Evolutionary conservation across 2,888 invertebrate genomes (phyloP), one percentile per base, ranked within the genome.

Genomic region (Pollenia griseotomentosa): DNA sequence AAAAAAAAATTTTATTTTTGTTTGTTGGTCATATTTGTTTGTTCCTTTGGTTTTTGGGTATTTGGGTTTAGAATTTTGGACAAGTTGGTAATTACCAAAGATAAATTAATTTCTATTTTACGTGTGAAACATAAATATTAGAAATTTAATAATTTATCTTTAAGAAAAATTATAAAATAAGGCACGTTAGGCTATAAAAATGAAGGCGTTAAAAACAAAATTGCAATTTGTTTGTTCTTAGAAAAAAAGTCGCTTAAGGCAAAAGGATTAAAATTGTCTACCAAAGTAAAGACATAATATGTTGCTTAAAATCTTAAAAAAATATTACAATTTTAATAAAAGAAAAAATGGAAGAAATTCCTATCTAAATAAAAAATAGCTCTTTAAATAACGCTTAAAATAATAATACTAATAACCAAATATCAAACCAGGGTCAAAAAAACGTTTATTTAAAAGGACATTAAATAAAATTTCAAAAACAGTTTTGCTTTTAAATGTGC

Each of bases 51-150:
- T 77, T 65, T 71, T 65, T 77, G 70, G 74, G 71, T 70, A 40
- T 75, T 46, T 53, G 16, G 55, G 16, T 61, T 79, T 61, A 42
- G 19, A 79, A 57, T 74, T 74, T 75, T 77, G 74, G 59, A 84
- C 78, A 81, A 78, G 79, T 83, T 82, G 55, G 81, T 87, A 87
- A 87, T 84, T 87, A 87, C 77, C 81, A 68, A 48, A 55, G 53
- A 73, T 61, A 87, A 87, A 84, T 87, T 84, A 84, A 87, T 84
- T 84, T 84, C 66, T 73, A 63, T 82, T 66, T 61, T 82, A 82
- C 84, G 84, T 87, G 87, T 40, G 57, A 63, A 68, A 65, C 74
- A 87, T 59, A 81, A 87, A 83, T 77, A 80, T 75, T 8, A 19
- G 14, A 6, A 23, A 19, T 63, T 77, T 61, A 33, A 53, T 61